Conservation (phyloP, 2,888 invertebrate genomes). For the Erebia epiphron region DNA sequence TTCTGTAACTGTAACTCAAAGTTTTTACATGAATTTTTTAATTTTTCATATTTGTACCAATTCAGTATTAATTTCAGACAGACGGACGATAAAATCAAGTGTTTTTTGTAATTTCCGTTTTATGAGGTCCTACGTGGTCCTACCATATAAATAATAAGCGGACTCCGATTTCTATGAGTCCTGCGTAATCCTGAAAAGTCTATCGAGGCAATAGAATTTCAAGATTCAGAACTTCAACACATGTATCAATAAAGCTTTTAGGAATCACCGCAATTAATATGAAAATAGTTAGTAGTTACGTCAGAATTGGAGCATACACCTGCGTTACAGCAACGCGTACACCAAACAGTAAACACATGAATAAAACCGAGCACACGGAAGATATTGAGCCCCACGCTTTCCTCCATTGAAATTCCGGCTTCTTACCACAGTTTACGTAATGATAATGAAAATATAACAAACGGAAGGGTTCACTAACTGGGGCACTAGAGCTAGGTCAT, state of each 20-base stretch:
- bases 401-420: conserved; percentile 33
- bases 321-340: conserved; percentile 27
- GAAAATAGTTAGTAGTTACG: conserved; percentile 19
- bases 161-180: no score
- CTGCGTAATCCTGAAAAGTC: neutral
- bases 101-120: no score
- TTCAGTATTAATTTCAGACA: no score
- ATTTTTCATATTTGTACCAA: no score
- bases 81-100: no score
- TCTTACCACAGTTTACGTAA: conserved; percentile 44
- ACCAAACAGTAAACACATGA: conserved; percentile 34
- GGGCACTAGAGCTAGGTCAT: conserved; percentile 42
- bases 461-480: conserved; percentile 32
- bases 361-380: conserved; percentile 32
- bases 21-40: no score
- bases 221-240: neutral
- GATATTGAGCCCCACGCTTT: conserved; percentile 34
- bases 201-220: neutral
- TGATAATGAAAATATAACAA: conserved; percentile 37
- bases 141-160: no score
- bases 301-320: conserved; percentile 22
- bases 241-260: conserved; percentile 10
- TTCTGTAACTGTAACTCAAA: no score
- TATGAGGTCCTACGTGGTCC: no score
- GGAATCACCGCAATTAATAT: conserved; percentile 17